These are phyloP conservation scores for Papilio polyxenes DNA, from an alignment of 1,140 invertebrate species.

Conservation along the genomic window DNA sequence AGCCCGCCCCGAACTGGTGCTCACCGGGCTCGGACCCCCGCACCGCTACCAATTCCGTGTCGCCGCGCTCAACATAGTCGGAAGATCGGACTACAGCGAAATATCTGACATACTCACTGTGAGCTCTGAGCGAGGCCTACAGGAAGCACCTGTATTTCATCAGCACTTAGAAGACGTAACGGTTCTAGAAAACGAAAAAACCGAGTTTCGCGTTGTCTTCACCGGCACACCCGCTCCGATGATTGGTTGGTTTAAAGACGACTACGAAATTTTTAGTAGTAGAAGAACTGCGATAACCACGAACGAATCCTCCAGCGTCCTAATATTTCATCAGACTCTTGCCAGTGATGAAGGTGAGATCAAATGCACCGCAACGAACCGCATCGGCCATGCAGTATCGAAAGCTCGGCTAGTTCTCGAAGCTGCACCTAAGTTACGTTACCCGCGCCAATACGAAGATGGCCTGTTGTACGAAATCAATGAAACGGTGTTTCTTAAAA, in stretches of 20 bases:
- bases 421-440: constrained; percentile 89
- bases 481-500: constrained; percentile 92
- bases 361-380: constrained; percentile 93
- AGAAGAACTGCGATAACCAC: constrained; percentile 88
- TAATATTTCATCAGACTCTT: constrained; percentile 90
- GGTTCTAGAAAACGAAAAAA: constrained; percentile 89
- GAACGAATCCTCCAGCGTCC: constrained; percentile 87
- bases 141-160: constrained; percentile 85
- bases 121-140: constrained; percentile 84
- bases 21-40: constrained; percentile 90
- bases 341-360: constrained; percentile 92
- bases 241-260: constrained; percentile 96
- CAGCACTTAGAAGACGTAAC: constrained; percentile 84
- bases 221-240: constrained; percentile 91
- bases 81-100: constrained; percentile 89
- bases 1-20: constrained; percentile 85
- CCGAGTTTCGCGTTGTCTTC: constrained; percentile 91
- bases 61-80: constrained; percentile 91
- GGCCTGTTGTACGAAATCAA: constrained; percentile 93
- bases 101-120: constrained; percentile 89
- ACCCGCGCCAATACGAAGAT: constrained; percentile 92
- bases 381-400: constrained; percentile 88
- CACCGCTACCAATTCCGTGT: constrained; percentile 95
- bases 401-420: constrained; percentile 87
- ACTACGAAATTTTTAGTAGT: constrained; percentile 91